These are phyloP conservation scores for Eumaeus atala DNA, from an alignment of 1,140 invertebrate species.

Conservation along the genomic window DNA sequence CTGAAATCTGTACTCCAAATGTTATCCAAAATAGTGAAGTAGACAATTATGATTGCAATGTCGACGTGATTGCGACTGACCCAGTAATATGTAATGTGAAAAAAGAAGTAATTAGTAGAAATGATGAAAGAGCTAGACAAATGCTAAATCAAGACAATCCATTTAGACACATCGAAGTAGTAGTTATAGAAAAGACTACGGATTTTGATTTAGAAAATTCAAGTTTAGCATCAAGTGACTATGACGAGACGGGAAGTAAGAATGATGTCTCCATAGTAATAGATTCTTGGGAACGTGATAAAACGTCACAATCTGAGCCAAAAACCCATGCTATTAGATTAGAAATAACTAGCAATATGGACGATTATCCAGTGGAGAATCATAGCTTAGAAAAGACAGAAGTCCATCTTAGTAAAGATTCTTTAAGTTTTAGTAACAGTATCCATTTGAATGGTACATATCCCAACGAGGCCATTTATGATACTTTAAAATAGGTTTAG, in stretches of 20 bases:
- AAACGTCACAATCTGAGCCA: constrained; percentile 38
- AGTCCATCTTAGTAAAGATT: constrained; percentile 56
- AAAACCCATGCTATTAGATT: constrained; percentile 65
- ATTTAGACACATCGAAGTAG: constrained; percentile 73
- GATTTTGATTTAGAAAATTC: constrained; percentile 62
- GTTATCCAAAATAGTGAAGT: constrained; percentile 51
- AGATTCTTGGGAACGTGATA: constrained; percentile 63
- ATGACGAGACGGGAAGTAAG: constrained; percentile 55
- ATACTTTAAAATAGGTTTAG: constrained; percentile 67
- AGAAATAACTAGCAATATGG: constrained; percentile 65
- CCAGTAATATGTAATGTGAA: constrained; percentile 68
- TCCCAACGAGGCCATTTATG: constrained; percentile 71
- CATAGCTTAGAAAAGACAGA: constrained; percentile 51
- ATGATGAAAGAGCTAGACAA: constrained; percentile 59
- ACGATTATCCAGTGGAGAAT: constrained; percentile 53
- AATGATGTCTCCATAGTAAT: constrained; percentile 58
- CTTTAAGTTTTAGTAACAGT: constrained; percentile 68
- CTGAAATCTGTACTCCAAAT: constrained; percentile 75
- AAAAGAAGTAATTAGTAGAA: constrained; percentile 61
- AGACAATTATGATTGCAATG: constrained; percentile 56
- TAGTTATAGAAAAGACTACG: constrained; percentile 69
- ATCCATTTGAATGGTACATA: constrained; percentile 73
- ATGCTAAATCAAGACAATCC: constrained; percentile 61
- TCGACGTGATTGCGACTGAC: constrained; percentile 59
- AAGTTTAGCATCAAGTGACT: constrained; percentile 55